Conservation (phyloP, 1,140 invertebrate species). For the Laupala kohalensis region DNA sequence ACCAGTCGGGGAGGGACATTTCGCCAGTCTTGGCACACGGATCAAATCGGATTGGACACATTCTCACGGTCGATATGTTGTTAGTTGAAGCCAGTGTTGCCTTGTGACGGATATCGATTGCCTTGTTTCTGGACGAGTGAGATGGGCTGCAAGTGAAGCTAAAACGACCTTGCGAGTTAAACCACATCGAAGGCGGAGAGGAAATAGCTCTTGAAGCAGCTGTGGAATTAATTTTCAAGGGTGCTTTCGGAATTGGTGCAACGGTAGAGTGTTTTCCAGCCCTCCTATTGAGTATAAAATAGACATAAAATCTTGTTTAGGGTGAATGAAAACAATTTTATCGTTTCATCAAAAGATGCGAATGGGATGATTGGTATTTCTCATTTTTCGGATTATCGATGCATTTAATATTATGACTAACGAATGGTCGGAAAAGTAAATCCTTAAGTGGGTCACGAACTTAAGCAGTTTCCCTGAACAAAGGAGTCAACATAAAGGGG, state of each 20-base stretch:
- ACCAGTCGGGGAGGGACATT: neutral
- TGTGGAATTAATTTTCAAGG: neutral
- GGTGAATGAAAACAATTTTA: neutral
- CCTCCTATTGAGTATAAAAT: neutral
- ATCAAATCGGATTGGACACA: neutral
- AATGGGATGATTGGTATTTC: neutral
- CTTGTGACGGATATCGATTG: neutral
- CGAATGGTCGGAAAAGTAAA: too few species aligned
- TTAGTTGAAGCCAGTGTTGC: neutral
- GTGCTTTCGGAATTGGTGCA: neutral
- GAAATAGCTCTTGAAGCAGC: neutral
- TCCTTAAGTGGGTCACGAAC: too few species aligned
- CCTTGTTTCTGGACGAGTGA: neutral
- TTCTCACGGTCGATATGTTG: neutral
- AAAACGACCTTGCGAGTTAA: neutral
- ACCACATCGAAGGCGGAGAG: neutral
- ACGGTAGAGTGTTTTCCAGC: neutral
- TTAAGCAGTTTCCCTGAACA: too few species aligned
- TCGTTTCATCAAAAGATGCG: neutral
- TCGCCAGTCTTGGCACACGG: neutral
- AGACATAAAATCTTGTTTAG: neutral
- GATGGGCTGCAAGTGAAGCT: neutral
- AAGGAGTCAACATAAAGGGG: too few species aligned
- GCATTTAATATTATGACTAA: neutral
- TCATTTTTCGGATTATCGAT: neutral